Evolutionary conservation across 35 echinoderm and acorn worm genomes (phyloP).

Genomic region (Apostichopus japonicus): DNA sequence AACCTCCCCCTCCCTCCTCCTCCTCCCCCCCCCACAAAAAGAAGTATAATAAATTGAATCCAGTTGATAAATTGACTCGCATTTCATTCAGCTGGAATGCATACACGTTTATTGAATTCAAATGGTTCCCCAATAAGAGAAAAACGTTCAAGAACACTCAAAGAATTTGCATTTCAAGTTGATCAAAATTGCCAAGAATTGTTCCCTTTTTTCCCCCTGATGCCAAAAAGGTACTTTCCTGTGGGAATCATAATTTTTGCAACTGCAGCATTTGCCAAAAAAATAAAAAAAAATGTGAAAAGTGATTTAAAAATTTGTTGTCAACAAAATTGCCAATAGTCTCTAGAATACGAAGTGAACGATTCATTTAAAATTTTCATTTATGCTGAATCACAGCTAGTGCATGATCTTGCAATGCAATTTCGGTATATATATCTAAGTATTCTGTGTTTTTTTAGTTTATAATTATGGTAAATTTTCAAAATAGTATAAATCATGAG

Average conservation of each 20-base stretch:
- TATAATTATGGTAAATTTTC: too few species aligned
- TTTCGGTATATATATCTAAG: too few species aligned
- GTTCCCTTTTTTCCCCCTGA: background rate
- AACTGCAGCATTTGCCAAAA: background rate
- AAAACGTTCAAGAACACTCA: too few species aligned
- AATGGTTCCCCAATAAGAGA: too few species aligned
- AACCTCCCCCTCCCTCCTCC: too few species aligned
- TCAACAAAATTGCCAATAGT: background rate
- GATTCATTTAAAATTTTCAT: background rate
- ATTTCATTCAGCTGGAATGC: background rate
- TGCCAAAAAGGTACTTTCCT: background rate
- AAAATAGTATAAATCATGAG: too few species aligned
- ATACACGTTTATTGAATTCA: too few species aligned
- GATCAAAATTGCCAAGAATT: background rate
- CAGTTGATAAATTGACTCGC: background rate
- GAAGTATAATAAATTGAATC: background rate
- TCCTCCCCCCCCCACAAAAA: too few species aligned
- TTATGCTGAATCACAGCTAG: background rate
- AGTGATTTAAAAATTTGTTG: background rate
- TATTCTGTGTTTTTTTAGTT: too few species aligned
- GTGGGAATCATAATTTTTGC: background rate
- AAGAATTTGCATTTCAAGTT: background rate
- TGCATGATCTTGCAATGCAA: background rate
- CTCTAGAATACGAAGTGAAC: background rate
- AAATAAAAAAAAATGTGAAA: background rate